Evolutionary conservation across 2,113 vertebrate species (phyloP).

Genomic region (Callipepla squamata): DNA sequence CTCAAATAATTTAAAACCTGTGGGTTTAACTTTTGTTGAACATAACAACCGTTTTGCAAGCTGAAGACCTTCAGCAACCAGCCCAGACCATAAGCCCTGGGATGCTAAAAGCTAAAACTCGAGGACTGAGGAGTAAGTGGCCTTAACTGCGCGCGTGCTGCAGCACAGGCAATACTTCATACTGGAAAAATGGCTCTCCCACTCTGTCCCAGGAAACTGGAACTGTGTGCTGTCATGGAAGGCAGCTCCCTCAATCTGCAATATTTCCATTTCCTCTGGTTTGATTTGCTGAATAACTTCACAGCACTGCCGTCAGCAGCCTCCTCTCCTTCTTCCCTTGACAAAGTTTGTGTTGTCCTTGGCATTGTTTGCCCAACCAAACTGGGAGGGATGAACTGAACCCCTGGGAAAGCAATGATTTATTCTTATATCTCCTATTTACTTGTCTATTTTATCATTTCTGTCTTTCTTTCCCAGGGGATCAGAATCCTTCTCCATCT

Average conservation of each 20-base stretch:
- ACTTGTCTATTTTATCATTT: not conserved
- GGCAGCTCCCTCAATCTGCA: not conserved
- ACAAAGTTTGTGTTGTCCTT: not conserved
- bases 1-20: not conserved
- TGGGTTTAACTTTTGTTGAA: not conserved
- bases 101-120: not conserved
- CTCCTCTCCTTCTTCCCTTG: not conserved
- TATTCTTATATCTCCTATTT: not conserved
- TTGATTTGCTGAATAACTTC: not conserved
- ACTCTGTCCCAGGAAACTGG: not conserved
- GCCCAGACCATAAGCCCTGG: not conserved
- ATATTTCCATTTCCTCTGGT: not conserved
- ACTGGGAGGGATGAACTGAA: not conserved
- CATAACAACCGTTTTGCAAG: not conserved
- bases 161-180: not conserved
- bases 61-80: not conserved
- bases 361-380: not conserved
- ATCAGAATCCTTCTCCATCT: not conserved
- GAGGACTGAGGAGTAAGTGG: not conserved
- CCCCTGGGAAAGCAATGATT: not conserved
- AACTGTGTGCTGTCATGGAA: not conserved
- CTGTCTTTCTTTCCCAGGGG: not conserved
- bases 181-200: not conserved
- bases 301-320: not conserved
- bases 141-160: not conserved